Base-by-base conservation (phyloP, 2,113 vertebrate genomes). In the Saimiri boliviensis region DNA sequence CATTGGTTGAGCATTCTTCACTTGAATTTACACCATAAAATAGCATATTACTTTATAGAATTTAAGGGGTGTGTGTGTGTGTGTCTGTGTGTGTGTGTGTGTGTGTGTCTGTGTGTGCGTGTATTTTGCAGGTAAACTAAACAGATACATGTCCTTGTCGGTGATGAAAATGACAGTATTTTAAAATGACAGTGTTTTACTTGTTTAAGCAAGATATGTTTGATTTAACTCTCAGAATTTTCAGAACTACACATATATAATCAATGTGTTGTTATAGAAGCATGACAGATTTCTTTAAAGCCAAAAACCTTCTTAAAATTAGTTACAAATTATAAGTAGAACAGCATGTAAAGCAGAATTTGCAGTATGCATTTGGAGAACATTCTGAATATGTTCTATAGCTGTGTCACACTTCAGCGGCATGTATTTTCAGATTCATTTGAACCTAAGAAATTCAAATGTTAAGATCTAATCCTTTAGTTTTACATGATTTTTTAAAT, bases 381-480 rank as follows among this genome's bases (percentile, higher is more conserved):
- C 9, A 74, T 91, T 74, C 42, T 68, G n/a, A 95, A 91, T 91
- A 70, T 74, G 12, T 66, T 92, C 45, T 58, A 12, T 54, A 63
- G 40, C 42, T 93, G 45, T 63, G 54, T 49, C 14, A n/a, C 23
- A 70, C 12, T 84, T 89, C 1, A 81, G 23, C 23, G 12, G 20
- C 42, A 21, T 85, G 20, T 63, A n/a, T 45, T 54, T 94, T 94
- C 49, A 81, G 85, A 79, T 85, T 94, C 6, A 56, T 71, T 32
- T 81, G 23, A 76, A 56, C 32, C n/a, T 81, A 88, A 94, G 11
- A 74, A 88, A 83, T 94, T 73, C 40, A 96, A 60, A 92, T 77
- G 11, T 77, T 82, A 58, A 66, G 42, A 66, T 91, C 17, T 60
- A 86, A 83, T 74, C 6, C 37, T 83, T 93, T 47, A n/a, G 9